A percentile compares a stretch with the other conserved stretches of the same genome.
These are phyloP conservation scores for Astyanax mexicanus DNA, from an alignment of 2,797 vertebrate species.

Conservation along the genomic window DNA sequence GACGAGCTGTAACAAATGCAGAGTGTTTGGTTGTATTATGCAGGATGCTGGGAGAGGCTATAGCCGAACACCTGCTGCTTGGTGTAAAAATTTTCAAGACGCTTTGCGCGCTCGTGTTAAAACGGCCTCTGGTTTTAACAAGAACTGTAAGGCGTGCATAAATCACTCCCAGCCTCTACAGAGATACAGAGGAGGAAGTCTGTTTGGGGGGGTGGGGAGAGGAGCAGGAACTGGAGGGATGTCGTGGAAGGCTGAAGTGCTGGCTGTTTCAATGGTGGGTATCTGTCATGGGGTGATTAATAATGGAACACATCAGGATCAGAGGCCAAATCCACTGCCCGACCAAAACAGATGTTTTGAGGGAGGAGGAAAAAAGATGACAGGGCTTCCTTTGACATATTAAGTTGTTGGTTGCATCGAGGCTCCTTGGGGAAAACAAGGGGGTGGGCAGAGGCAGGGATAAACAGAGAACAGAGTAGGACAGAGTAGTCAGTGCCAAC, in stretches of 20 bases:
- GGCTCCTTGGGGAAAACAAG: neutral
- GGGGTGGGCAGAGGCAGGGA: neutral
- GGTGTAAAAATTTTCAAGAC: constrained; percentile 20
- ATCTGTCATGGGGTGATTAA: constrained; percentile 50
- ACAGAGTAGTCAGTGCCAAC: neutral
- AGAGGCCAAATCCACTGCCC: constrained; percentile 27
- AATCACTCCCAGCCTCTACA: constrained; percentile 27
- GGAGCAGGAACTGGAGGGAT: neutral
- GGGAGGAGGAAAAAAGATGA: neutral
- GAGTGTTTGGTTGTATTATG: constrained; percentile 9
- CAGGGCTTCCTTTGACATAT: constrained; percentile 5
- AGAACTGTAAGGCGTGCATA: neutral
- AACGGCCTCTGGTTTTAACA: constrained; percentile 2
- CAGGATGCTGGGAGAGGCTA: neutral
- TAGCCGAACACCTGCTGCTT: constrained; percentile 29
- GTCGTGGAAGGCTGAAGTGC: constrained; percentile 24
- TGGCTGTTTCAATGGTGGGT: constrained; percentile 37
- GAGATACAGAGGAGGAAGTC: neutral
- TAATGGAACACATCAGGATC: constrained; percentile 42
- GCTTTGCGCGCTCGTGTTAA: neutral
- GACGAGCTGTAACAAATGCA: constrained; percentile 12
- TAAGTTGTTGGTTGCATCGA: constrained; percentile 14
- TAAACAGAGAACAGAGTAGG: neutral
- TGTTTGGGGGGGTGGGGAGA: constrained; percentile 16
- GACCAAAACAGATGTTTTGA: constrained; percentile 35